These are phyloP conservation scores for Phyllotreta cruciferae DNA, from an alignment of 2,888 invertebrate genomes.

Conservation along the genomic window DNA sequence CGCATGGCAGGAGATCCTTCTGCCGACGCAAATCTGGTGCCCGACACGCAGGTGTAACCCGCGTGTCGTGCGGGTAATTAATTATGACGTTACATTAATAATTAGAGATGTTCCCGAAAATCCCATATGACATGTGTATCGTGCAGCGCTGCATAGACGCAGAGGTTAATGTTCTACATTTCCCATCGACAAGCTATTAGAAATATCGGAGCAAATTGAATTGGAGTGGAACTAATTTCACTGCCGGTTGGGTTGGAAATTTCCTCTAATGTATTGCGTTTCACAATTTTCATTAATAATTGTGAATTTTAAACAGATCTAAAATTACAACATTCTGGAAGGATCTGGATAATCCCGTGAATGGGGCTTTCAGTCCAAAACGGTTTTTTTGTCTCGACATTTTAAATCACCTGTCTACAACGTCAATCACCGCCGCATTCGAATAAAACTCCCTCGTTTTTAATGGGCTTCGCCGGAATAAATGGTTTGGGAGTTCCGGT, in stretches of 20 bases:
- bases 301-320: too few species aligned
- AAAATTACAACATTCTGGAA: too few species aligned
- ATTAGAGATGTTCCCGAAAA: background rate
- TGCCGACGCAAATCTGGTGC: too few species aligned
- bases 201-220: background rate
- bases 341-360: slow-evolving; percentile 8
- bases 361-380: background rate
- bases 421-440: slow-evolving; percentile 22
- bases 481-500: slow-evolving; percentile 30
- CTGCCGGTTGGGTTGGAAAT: too few species aligned
- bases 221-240: too few species aligned
- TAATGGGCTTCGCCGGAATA: slow-evolving; percentile 27
- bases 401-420: slow-evolving; percentile 12
- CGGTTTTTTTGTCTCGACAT: slow-evolving; percentile 14
- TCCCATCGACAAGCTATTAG: background rate
- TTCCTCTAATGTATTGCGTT: too few species aligned
- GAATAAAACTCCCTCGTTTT: slow-evolving; percentile 29
- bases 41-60: too few species aligned
- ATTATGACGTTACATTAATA: slow-evolving; percentile 1
- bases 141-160: background rate
- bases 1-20: too few species aligned
- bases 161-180: background rate
- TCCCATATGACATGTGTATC: background rate
- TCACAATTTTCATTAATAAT: too few species aligned
- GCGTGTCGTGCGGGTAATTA: too few species aligned